These are phyloP conservation scores for Trichogramma pretiosum DNA, from an alignment of 1,140 invertebrate species.

Conservation along the genomic window DNA sequence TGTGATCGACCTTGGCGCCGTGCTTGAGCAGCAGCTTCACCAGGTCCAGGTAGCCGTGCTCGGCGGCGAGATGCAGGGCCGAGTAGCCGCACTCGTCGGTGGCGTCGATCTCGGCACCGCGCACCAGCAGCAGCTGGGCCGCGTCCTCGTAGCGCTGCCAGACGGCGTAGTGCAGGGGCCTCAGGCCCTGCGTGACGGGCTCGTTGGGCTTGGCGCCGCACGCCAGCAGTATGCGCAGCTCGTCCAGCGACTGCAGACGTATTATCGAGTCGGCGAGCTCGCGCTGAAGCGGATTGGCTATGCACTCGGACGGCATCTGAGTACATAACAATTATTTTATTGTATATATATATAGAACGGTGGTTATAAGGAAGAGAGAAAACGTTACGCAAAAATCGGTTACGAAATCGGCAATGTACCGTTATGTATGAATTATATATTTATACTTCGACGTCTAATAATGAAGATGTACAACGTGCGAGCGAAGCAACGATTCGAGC, in stretches of 20 bases:
- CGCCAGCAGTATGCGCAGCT: constrained; percentile 74
- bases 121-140: constrained; percentile 62
- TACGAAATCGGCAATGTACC: no score
- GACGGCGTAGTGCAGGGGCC: constrained; percentile 85
- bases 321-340: no score
- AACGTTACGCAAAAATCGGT: no score
- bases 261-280: constrained; percentile 85
- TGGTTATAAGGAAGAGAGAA: no score
- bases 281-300: constrained; percentile 68
- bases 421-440: no score
- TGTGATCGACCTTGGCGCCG: constrained; percentile 72
- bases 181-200: constrained; percentile 68
- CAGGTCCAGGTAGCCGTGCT: constrained; percentile 70
- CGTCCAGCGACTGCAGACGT: constrained; percentile 74
- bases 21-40: constrained; percentile 67
- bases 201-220: constrained; percentile 77
- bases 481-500: no score
- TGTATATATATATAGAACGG: no score
- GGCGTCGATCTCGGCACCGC: constrained; percentile 75
- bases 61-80: constrained; percentile 75
- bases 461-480: no score
- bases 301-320: constrained; percentile 65
- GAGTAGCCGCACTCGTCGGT: constrained; percentile 85
- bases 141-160: constrained; percentile 78
- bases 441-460: no score